Evolutionary conservation across 2,888 invertebrate genomes (phyloP).

Genomic region (Amaurobius ferox): DNA sequence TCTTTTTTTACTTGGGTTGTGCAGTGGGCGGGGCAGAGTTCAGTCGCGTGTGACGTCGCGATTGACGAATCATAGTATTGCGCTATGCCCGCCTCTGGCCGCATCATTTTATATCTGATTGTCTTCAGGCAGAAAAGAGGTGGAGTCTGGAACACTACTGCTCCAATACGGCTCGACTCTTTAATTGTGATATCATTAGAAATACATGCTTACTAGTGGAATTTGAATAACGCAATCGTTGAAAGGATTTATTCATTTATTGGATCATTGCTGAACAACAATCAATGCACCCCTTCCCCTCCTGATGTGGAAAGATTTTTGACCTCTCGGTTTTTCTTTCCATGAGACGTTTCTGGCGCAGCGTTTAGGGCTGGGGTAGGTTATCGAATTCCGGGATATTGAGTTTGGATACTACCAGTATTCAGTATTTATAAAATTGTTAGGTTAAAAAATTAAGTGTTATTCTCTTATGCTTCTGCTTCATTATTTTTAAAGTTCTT

Average conservation of each 20-base stretch:
- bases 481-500: no score
- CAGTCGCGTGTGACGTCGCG: conserved; percentile 60
- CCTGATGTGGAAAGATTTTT: not conserved
- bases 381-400: no score
- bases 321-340: not conserved
- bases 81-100: conserved; percentile 42
- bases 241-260: conserved; percentile 29
- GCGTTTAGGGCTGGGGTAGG: no score
- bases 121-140: conserved; percentile 50
- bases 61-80: conserved; percentile 68
- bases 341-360: no score
- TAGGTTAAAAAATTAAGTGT: no score
- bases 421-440: no score
- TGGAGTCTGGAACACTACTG: conserved; percentile 50
- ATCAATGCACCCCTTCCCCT: conserved; percentile 17
- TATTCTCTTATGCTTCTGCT: no score
- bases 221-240: conserved; percentile 31
- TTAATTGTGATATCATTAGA: conserved; percentile 58
- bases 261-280: not conserved
- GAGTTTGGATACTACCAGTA: no score
- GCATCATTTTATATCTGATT: conserved; percentile 63
- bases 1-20: not conserved
- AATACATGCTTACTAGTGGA: conserved; percentile 35
- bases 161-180: conserved; percentile 43
- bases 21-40: conserved; percentile 46